A percentile compares a stretch with the other conserved stretches of the same genome.
Evolutionary conservation across 1,140 invertebrate genomes (phyloP).

Genomic region (Orius laevigatus): DNA sequence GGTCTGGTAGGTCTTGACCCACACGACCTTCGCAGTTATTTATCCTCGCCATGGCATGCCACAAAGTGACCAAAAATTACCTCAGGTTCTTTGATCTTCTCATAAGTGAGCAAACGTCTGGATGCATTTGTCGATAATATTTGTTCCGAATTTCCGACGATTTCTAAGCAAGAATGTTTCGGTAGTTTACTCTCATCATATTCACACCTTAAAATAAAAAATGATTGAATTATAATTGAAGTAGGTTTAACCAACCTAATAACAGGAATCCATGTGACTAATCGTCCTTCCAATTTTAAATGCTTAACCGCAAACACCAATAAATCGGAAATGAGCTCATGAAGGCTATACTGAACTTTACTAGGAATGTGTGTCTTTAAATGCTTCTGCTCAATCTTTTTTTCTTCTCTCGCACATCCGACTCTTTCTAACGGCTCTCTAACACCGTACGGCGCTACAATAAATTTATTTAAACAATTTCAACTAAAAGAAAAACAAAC

Average conservation of each 20-base stretch:
- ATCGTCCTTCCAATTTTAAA: constrained; percentile 52
- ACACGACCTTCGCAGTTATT: too few species aligned
- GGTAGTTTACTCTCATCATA: constrained; percentile 62
- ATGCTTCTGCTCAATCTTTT: constrained; percentile 42
- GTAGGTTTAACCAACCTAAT: constrained; percentile 37
- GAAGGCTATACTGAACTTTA: constrained; percentile 69
- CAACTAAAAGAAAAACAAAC: constrained; percentile 26
- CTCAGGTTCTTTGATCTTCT: constrained; percentile 49
- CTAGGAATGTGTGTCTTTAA: constrained; percentile 59
- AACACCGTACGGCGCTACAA: constrained; percentile 86
- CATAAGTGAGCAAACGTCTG: constrained; percentile 68
- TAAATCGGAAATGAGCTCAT: constrained; percentile 67
- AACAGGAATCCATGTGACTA: constrained; percentile 87
- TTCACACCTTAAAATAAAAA: constrained; percentile 40
- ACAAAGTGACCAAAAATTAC: too few species aligned
- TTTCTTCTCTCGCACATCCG: constrained; percentile 35
- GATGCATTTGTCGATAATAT: constrained; percentile 58
- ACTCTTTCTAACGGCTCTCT: constrained; percentile 77
- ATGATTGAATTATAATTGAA: constrained; percentile 27
- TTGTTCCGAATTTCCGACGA: constrained; percentile 78
- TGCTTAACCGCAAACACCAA: constrained; percentile 63
- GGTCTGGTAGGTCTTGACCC: too few species aligned
- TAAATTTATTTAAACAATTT: constrained; percentile 12
- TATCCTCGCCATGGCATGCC: too few species aligned
- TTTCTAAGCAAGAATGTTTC: constrained; percentile 53